Evolutionary conservation across 2,888 invertebrate genomes (phyloP), one percentile per base, ranked within the genome.

Genomic region (Athripsodes cinereus): DNA sequence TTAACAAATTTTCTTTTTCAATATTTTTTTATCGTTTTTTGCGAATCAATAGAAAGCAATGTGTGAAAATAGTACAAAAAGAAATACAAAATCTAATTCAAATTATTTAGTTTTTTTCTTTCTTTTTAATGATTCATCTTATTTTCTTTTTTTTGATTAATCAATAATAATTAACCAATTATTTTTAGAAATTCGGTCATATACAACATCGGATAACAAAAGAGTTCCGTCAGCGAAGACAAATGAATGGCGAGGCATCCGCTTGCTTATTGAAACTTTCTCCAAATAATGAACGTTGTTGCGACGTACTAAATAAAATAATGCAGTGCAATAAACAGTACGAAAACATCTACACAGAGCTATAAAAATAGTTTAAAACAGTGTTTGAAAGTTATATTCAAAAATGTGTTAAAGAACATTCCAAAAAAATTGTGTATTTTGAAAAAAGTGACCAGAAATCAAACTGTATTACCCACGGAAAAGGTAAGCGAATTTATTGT

Each of bases 171-270:
- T 26, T 26, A 26, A 10, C 26, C 26, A 26, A 26, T 40, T 40
- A n/a, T 40, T 40, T 40, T 40, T 40, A 40, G 40, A 40, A 40
- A 40, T 40, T 40, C 40, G 40, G 40, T 40, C 40, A 40, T 16
- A 40, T 8, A 40, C 40, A 40, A 8, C 40, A 13, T 40, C 40
- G 13, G 13, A 40, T 13, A 40, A 40, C 3, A 40, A 13, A 40
- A 40, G 40, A 8, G 3, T 13, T 13, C 8, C 13, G 3, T 40
- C 5, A 3, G 40, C 13, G 16, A 40, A 40, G 40, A n/a, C 16
- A 40, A 40, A n/a, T 40, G 16, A 40, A 40, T 13, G 13, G 40
- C 16, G 40, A 26, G 10, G 13, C 40, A 40, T 40, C 40, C 40
- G 40, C 16, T 8, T 40, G 40, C 5, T 40, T 40, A 5, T 40